Conservation (phyloP, 2,113 vertebrate genomes). For the Guaruba guarouba region DNA sequence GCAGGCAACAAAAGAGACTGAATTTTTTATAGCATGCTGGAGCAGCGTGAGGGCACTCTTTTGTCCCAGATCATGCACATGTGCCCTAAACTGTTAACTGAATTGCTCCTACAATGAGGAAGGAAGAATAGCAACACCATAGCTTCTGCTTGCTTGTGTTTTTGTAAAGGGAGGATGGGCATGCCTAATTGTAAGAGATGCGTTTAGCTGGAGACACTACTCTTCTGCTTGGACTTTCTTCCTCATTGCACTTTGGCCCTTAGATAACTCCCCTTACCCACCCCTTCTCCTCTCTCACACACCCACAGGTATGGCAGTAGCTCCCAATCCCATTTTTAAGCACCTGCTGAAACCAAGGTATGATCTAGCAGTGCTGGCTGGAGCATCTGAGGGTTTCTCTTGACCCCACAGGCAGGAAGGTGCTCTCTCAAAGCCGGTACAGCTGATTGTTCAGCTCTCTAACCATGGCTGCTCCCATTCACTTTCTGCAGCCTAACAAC, state of each 20-base stretch:
- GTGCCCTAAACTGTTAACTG: not conserved
- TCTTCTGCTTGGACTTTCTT: not conserved
- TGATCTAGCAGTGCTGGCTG: not conserved
- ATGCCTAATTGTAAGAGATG: not conserved
- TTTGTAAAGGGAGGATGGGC: not conserved
- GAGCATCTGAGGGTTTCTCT: not conserved
- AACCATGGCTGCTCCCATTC: not conserved
- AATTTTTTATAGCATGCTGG: not conserved
- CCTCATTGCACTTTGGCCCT: not conserved
- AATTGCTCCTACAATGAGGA: not conserved
- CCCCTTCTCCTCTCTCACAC: not conserved
- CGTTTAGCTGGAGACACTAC: not conserved
- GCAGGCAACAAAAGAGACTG: not conserved
- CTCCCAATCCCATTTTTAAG: not conserved
- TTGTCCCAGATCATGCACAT: not conserved
- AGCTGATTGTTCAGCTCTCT: not conserved
- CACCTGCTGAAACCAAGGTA: not conserved
- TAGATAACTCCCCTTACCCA: not conserved
- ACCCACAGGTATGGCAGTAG: not conserved
- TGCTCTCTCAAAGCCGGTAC: not conserved
- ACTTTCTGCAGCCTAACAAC: not conserved
- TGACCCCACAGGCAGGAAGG: not conserved
- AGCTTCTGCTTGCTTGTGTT: not conserved
- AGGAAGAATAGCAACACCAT: not conserved
- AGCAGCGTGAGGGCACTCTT: not conserved